Percentiles rank a stretch among this genome's conserved stretches.
These are phyloP conservation scores for Agrenia bidenticulata DNA, from an alignment of 2,888 invertebrate genomes.

Conservation along the genomic window DNA sequence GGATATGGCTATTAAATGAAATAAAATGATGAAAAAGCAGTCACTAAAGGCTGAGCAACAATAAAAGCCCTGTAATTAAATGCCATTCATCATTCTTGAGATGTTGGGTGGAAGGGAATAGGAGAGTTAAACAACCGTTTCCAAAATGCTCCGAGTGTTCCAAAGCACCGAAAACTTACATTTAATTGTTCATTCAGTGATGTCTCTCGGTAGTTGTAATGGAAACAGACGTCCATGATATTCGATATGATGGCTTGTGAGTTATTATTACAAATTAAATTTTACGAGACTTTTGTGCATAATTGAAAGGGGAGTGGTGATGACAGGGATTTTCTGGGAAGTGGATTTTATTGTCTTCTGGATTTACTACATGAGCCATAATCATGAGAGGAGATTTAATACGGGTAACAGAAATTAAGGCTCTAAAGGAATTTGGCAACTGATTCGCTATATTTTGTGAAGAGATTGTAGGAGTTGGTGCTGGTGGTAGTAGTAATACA, in stretches of 20 bases:
- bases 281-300: constrained; percentile 19
- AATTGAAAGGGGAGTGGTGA: constrained; percentile 10
- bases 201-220: neutral
- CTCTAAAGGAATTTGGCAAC: too few relatives aligned
- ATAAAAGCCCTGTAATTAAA: constrained; percentile 22
- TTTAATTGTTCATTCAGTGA: constrained; percentile 13
- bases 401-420: too few relatives aligned
- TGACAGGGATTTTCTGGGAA: neutral
- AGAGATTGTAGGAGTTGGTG: neutral
- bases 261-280: constrained; percentile 21
- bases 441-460: too few relatives aligned
- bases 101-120: too few relatives aligned
- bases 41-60: neutral
- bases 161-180: neutral
- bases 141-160: neutral
- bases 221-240: neutral
- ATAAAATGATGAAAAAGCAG: neutral
- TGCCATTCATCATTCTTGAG: constrained; percentile 18
- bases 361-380: constrained; percentile 2
- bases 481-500: neutral
- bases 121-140: too few relatives aligned
- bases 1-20: neutral
- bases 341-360: constrained; percentile 13
- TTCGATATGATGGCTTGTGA: neutral
- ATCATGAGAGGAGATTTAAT: too few relatives aligned